Evolutionary conservation across 2,888 invertebrate species (phyloP), one percentile per base, ranked within the genome.

Genomic region (Lithophane leautieri): DNA sequence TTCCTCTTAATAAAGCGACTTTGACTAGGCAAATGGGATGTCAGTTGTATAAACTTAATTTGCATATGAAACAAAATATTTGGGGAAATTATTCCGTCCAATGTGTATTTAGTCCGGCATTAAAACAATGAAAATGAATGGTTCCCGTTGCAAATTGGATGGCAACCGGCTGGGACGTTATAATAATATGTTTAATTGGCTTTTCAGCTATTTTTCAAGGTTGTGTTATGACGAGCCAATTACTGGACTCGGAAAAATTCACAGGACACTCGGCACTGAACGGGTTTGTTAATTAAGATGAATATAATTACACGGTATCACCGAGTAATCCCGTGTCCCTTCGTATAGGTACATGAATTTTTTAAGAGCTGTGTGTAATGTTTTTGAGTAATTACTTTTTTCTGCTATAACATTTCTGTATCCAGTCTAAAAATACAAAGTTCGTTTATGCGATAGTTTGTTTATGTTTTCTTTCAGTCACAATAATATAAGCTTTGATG

Each of bases 101-200:
- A 78, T 69, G 65, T 62, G 65, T 77, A 76, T 80, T 76, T 62
- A 63, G 72, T 66, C 74, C 74, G 73, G 73, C 78, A 81, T 85
- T 73, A 76, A 81, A 79, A 86, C 84, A 90, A 90, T 91, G 87
- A 84, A 87, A 86, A 90, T 86, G 12, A 86, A 91, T 88, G 85
- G 83, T 70, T 76, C 71, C 72, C 78, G 71, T 66, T 65, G 47
- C 52, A 56, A 73, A 81, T 84, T 75, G 79, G 76, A 79, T 86
- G 63, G 84, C 79, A 84, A 83, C 86, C 71, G 75, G 68, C 67
- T 66, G 50, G 73, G 65, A 66, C 61, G 60, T 70, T 78, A 76
- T 84, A 62, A 74, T 85, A 66, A 34, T 34, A 34, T 52, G 76
- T 77, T 82, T 81, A 84, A 88, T 85, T 89, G 82, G 81, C 77